phyloP scores from a whole-genome alignment of 37 sponge, comb jelly and placozoan species.

The Theonella swinhoei region DNA sequence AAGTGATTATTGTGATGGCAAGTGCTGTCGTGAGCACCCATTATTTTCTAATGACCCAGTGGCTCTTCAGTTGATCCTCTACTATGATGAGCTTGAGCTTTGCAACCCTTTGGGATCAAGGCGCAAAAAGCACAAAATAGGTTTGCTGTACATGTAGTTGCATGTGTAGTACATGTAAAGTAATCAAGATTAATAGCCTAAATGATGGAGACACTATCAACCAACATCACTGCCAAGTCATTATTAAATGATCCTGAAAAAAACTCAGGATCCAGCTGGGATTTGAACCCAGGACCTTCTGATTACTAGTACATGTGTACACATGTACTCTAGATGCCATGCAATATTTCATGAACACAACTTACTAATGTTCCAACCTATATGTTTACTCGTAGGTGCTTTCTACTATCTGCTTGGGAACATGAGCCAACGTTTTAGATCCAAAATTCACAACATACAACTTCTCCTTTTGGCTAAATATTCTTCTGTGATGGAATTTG shows the following conservation, averaged over 20 bases:
- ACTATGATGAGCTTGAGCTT: conserved; percentile 42
- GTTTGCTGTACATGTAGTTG: background rate
- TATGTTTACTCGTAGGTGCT: background rate
- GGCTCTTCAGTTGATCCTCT: conserved; percentile 28
- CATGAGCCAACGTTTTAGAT: conserved; percentile 15
- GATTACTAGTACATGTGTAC: too few relatives aligned
- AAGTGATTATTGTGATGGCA: background rate
- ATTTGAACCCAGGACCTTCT: too few relatives aligned
- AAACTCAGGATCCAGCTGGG: too few relatives aligned
- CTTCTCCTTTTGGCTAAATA: conserved; percentile 16
- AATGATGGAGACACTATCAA: too few relatives aligned
- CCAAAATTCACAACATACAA: conserved; percentile 15
- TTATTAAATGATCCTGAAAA: too few relatives aligned
- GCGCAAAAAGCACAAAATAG: conserved; percentile 37
- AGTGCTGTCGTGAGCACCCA: background rate
- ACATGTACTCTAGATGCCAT: too few relatives aligned
- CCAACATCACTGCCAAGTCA: too few relatives aligned
- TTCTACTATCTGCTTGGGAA: conserved; percentile 56
- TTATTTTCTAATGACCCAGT: background rate
- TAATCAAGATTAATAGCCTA: too few relatives aligned
- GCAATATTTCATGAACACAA: too few relatives aligned
- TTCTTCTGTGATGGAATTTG: conserved; percentile 1
- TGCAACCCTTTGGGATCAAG: conserved; percentile 47
- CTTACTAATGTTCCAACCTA: background rate
- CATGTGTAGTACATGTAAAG: background rate